A percentile compares a stretch with the other conserved stretches of the same genome.
Evolutionary conservation across 2,888 invertebrate genomes (phyloP).

Genomic region (Drosophila tripunctata): DNA sequence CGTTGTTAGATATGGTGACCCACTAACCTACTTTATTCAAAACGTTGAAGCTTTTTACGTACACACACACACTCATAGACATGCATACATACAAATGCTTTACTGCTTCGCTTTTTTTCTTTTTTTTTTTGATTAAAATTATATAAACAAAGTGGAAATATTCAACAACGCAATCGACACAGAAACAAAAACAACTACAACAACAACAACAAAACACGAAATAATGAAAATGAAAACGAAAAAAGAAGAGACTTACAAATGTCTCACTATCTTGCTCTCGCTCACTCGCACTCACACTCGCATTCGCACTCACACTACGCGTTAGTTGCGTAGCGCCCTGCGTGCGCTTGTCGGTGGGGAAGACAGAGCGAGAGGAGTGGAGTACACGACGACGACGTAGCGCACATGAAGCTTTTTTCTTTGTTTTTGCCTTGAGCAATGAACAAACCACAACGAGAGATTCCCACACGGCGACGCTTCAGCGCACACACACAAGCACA

Average conservation of each 20-base stretch:
- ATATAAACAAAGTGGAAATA: slow-evolving; percentile 82
- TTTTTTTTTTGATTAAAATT: slow-evolving; percentile 75
- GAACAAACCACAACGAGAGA: slow-evolving; percentile 55
- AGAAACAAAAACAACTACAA: slow-evolving; percentile 64
- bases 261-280: slow-evolving; percentile 27
- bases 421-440: slow-evolving; percentile 56
- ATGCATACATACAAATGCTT: slow-evolving; percentile 42
- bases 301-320: no score
- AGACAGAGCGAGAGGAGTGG: neutral
- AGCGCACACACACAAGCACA: slow-evolving; percentile 28
- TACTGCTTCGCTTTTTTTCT: slow-evolving; percentile 52
- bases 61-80: slow-evolving; percentile 30
- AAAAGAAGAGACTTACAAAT: slow-evolving; percentile 41
- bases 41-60: slow-evolving; percentile 81
- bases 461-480: slow-evolving; percentile 60
- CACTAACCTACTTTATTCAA: slow-evolving; percentile 92
- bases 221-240: slow-evolving; percentile 67
- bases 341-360: slow-evolving; percentile 7
- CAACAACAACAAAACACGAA: slow-evolving; percentile 60
- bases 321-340: slow-evolving; percentile 44
- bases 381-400: no score
- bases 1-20: slow-evolving; percentile 85
- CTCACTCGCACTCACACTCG: slow-evolving; percentile 11
- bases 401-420: slow-evolving; percentile 54
- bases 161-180: slow-evolving; percentile 79